Evolutionary conservation across 2,113 vertebrate species (phyloP).

Genomic region (Chaetodon auriga): DNA sequence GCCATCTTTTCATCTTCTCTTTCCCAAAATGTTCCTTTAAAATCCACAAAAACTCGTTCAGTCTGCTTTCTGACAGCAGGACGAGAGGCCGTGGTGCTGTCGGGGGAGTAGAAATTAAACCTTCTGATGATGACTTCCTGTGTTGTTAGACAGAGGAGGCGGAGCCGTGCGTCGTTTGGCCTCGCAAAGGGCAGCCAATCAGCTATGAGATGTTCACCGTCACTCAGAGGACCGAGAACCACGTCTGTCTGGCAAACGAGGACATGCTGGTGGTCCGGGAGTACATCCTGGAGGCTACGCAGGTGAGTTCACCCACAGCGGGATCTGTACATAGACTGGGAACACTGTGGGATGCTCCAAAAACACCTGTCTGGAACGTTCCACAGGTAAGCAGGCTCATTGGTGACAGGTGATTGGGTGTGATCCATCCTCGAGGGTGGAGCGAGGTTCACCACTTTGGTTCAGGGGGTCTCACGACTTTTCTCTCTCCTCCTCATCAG

Average conservation of each 20-base stretch:
- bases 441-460: no score
- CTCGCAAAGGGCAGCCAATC: conserved; percentile 90
- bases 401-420: no score
- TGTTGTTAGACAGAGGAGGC: conserved; percentile 79
- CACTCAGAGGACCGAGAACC: conserved; percentile 89
- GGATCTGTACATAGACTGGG: no score
- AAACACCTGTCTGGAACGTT: no score
- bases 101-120: background rate
- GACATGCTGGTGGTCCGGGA: conserved; percentile 93
- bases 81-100: no score
- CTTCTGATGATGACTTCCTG: background rate
- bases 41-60: no score
- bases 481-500: conserved; percentile 72
- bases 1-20: no score
- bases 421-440: no score
- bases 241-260: conserved; percentile 92
- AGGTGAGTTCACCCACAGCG: conserved; percentile 80
- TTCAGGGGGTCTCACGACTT: background rate
- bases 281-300: conserved; percentile 92
- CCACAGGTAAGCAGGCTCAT: no score
- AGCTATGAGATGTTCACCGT: conserved; percentile 92
- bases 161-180: conserved; percentile 91
- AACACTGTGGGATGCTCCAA: no score
- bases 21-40: background rate
- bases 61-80: no score